Evolutionary conservation across 1,140 invertebrate species (phyloP).

Genomic region (Hyphantria cunea): DNA sequence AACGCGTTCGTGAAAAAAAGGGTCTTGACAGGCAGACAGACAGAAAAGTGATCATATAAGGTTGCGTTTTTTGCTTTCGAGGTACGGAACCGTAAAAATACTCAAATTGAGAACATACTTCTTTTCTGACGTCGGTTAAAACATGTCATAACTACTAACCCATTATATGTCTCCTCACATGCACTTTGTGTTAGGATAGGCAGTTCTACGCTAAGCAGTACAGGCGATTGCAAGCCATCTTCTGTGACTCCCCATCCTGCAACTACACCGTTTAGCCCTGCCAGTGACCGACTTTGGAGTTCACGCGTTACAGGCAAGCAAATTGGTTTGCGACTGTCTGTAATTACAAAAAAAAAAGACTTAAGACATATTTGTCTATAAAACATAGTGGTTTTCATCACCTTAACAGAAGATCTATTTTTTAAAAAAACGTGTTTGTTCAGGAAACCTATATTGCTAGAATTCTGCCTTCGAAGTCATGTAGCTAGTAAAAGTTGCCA

Average conservation of each 20-base stretch:
- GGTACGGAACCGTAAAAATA: too few species aligned
- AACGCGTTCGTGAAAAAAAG: too few species aligned
- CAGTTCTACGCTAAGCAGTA: constrained; percentile 81
- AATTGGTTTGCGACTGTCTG: constrained; percentile 76
- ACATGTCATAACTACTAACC: constrained; percentile 28
- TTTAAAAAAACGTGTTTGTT: too few species aligned
- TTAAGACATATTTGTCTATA: background rate
- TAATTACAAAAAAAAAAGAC: constrained; percentile 23
- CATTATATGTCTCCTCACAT: constrained; percentile 75
- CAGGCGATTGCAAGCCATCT: constrained; percentile 66
- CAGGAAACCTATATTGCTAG: too few species aligned
- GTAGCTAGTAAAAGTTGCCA: too few species aligned
- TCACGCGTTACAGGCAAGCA: constrained; percentile 81
- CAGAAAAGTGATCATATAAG: too few species aligned
- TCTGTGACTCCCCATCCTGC: constrained; percentile 85
- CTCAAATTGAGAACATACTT: too few species aligned
- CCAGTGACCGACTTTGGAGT: constrained; percentile 49
- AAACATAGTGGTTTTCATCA: background rate
- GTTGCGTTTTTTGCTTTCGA: too few species aligned
- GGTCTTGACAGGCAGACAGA: too few species aligned
- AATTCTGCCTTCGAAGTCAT: too few species aligned
- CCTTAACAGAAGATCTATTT: too few species aligned
- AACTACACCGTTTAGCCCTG: constrained; percentile 61
- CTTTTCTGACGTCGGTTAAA: too few species aligned
- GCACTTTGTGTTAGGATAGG: constrained; percentile 66